phyloP scores from a whole-genome alignment of 2,888 invertebrate species.

The Galerucella nymphaeae region DNA sequence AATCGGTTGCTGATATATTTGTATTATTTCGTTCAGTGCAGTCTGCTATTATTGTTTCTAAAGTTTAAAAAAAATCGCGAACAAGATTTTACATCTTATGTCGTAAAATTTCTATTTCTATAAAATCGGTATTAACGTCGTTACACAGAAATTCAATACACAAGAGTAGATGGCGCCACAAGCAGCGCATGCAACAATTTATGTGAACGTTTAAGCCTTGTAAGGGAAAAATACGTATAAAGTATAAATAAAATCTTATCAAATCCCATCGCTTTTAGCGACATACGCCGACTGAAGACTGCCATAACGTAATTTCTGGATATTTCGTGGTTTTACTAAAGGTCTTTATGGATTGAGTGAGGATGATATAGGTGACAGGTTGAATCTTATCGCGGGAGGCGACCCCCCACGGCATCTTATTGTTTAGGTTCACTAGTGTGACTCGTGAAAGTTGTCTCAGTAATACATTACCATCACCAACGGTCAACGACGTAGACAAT shows the following conservation, averaged over 20 bases:
- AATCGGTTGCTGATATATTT: too few relatives aligned
- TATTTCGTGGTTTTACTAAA: conserved; percentile 36
- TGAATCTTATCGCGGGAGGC: conserved; percentile 43
- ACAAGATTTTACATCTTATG: not conserved
- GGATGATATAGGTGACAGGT: conserved; percentile 47
- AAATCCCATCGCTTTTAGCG: conserved; percentile 12
- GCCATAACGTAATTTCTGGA: conserved; percentile 29
- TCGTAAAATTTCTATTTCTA: not conserved
- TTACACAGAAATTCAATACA: not conserved
- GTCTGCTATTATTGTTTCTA: too few relatives aligned
- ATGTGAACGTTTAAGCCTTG: not conserved
- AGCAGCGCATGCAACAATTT: not conserved
- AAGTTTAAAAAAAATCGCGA: too few relatives aligned
- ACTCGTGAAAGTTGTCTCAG: conserved; percentile 37
- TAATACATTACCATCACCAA: conserved; percentile 40
- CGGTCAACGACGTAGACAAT: not conserved
- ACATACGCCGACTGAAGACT: conserved; percentile 13
- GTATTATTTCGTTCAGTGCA: too few relatives aligned
- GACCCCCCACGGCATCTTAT: conserved; percentile 44
- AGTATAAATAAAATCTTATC: conserved; percentile 17
- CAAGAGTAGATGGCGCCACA: conserved; percentile 7
- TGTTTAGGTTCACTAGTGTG: conserved; percentile 44
- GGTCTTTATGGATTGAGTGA: conserved; percentile 37
- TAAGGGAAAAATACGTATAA: conserved; percentile 11
- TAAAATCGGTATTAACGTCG: not conserved